A percentile compares a stretch with the other conserved stretches of the same genome.
Conservation (phyloP, 2,888 invertebrate genomes). For the Platerodrilus igneus region DNA sequence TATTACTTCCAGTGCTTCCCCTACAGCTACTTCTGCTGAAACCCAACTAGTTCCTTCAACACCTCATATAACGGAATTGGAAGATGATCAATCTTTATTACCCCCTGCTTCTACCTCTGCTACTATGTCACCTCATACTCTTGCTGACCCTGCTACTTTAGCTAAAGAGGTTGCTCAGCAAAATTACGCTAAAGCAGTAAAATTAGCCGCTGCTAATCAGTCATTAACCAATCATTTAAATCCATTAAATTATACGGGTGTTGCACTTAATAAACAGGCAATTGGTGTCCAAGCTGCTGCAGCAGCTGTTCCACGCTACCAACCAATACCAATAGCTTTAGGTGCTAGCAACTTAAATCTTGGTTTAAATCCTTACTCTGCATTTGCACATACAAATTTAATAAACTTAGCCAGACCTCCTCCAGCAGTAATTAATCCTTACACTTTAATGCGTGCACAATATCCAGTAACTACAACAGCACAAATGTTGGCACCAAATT, state of each 20-base stretch:
- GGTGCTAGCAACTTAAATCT: conserved; percentile 36
- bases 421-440: conserved; percentile 47
- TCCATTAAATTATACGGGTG: conserved; percentile 65
- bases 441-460: conserved; percentile 46
- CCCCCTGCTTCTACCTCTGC: conserved; percentile 28
- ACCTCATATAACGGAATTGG: conserved; percentile 31
- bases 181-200: conserved; percentile 73
- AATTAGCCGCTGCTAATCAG: conserved; percentile 52
- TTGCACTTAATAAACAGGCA: conserved; percentile 63
- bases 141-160: conserved; percentile 59
- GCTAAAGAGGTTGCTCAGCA: conserved; percentile 81
- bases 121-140: conserved; percentile 34
- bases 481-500: conserved; percentile 49
- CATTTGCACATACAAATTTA: conserved; percentile 35
- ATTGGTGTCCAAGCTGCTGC: conserved; percentile 46
- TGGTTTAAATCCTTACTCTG: conserved; percentile 44
- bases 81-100: conserved; percentile 23
- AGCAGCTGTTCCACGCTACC: conserved; percentile 37
- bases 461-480: conserved; percentile 33
- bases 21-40: conserved; percentile 38
- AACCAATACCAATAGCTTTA: conserved; percentile 37
- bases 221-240: conserved; percentile 48
- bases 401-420: conserved; percentile 40
- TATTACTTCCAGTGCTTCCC: conserved; percentile 37
- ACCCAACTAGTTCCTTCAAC: conserved; percentile 32